Conservation (phyloP, 2,797 vertebrate species). For the Pempheris klunzingeri region DNA sequence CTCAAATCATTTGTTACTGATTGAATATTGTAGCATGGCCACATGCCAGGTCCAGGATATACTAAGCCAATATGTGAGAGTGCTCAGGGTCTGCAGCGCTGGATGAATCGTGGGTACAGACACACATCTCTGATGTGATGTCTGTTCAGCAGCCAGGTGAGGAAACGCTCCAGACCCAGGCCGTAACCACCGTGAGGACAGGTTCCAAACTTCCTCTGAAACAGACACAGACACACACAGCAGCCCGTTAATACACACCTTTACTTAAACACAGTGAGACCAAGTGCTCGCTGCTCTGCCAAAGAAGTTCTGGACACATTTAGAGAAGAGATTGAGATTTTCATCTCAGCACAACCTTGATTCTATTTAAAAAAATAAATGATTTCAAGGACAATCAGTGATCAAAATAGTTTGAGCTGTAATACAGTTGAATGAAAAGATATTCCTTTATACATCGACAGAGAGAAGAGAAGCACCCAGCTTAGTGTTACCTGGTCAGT, state of each 20-base stretch:
- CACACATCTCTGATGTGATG: conserved; percentile 97
- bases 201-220: conserved; percentile 94
- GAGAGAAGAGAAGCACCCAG: neutral
- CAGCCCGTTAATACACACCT: conserved; percentile 2
- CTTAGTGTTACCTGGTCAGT: conserved; percentile 92
- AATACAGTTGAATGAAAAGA: neutral
- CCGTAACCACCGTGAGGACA: conserved; percentile 97
- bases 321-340: neutral
- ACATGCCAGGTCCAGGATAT: conserved; percentile 7
- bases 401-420: neutral
- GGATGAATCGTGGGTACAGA: conserved; percentile 95
- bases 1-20: neutral
- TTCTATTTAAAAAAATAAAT: neutral
- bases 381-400: no score
- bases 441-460: neutral
- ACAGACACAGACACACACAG: conserved; percentile 36
- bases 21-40: conserved; percentile 5
- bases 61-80: neutral
- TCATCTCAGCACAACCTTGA: neutral
- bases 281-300: no score
- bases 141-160: conserved; percentile 98
- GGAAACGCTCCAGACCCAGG: conserved; percentile 94
- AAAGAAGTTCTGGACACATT: neutral
- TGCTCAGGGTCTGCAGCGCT: conserved; percentile 92
- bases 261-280: neutral